Conservation (phyloP, 1,140 invertebrate genomes). For the Bilobella aurantiaca region DNA sequence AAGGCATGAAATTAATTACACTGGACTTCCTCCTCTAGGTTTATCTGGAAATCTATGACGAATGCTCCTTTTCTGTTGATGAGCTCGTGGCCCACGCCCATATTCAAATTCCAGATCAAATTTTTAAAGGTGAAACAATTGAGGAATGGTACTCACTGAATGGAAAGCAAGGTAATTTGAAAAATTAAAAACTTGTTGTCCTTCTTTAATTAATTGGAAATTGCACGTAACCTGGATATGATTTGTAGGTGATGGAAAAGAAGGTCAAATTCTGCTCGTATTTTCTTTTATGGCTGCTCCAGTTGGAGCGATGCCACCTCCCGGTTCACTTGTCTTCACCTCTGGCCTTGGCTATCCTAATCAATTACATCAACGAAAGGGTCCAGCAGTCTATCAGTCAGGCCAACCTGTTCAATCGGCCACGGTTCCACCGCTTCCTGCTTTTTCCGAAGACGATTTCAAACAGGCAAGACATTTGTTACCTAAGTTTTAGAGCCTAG, state of each 20-base stretch:
- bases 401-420: conserved; percentile 29
- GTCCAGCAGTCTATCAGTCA: conserved; percentile 39
- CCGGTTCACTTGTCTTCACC: background rate
- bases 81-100: conserved; percentile 88
- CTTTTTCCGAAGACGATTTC: conserved; percentile 52
- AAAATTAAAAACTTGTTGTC: too few species aligned
- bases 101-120: conserved; percentile 66
- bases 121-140: conserved; percentile 73
- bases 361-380: conserved; percentile 5
- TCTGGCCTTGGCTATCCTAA: background rate
- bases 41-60: conserved; percentile 91
- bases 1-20: too few species aligned
- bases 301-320: conserved; percentile 20
- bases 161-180: conserved; percentile 63
- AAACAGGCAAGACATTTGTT: conserved; percentile 51
- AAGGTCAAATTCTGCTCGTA: conserved; percentile 62
- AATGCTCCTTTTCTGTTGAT: conserved; percentile 90
- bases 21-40: conserved; percentile 42
- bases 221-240: too few species aligned
- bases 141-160: conserved; percentile 88
- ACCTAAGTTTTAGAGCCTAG: background rate
- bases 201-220: too few species aligned
- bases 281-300: conserved; percentile 43
- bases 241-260: conserved; percentile 65
- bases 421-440: conserved; percentile 28